Conservation (phyloP, 2,113 vertebrate species). For the Pseudorhombus dupliciocellatus region DNA sequence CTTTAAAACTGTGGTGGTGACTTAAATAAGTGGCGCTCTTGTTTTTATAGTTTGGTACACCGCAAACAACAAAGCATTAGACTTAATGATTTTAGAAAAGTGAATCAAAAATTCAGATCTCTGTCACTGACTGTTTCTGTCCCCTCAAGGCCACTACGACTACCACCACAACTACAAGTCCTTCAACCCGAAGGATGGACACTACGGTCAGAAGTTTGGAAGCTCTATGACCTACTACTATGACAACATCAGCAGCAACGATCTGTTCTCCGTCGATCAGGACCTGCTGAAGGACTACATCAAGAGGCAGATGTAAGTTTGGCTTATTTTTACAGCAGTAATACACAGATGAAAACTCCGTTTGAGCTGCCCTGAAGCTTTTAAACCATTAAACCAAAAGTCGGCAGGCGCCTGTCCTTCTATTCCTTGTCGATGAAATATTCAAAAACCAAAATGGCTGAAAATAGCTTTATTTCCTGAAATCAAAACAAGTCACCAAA, state of each 20-base stretch:
- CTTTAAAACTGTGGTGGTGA: neutral
- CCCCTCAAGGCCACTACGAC: conserved; percentile 89
- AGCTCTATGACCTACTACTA: conserved; percentile 97
- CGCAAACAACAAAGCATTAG: too few relatives aligned
- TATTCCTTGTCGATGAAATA: too few relatives aligned
- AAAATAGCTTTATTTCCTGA: too few relatives aligned
- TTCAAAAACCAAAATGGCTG: too few relatives aligned
- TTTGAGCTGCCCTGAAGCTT: neutral
- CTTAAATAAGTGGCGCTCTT: too few relatives aligned
- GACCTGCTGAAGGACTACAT: conserved; percentile 98
- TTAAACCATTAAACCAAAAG: neutral
- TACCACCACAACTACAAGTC: conserved; percentile 93
- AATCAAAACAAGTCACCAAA: too few relatives aligned
- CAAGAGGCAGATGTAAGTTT: conserved; percentile 96
- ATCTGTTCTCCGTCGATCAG: conserved; percentile 93
- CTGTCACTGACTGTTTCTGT: neutral
- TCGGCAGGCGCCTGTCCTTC: neutral
- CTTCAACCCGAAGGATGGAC: conserved; percentile 87
- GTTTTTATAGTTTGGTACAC: too few relatives aligned
- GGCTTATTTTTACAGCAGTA: neutral
- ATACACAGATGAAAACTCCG: neutral
- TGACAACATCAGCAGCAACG: conserved; percentile 95
- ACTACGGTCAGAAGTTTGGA: conserved; percentile 88
- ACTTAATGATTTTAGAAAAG: neutral
- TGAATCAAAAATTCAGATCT: neutral